A percentile compares a stretch with the other conserved stretches of the same genome.
These are phyloP conservation scores for Physocephala rufipes DNA, from an alignment of 2,888 invertebrate genomes.

Conservation along the genomic window DNA sequence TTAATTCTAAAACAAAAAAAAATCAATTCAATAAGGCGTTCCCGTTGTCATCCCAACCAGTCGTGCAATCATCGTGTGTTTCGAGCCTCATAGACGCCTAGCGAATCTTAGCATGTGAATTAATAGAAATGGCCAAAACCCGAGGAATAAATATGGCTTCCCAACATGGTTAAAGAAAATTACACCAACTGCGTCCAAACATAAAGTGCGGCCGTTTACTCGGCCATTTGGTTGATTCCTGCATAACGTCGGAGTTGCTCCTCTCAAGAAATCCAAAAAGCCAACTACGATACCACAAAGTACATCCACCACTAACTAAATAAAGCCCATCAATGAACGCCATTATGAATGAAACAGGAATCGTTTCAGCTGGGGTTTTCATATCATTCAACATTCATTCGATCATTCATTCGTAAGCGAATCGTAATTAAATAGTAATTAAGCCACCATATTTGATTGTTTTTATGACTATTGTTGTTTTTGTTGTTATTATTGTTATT, in stretches of 20 bases:
- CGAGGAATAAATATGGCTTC: slow-evolving; percentile 20
- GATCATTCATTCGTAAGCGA: slow-evolving; percentile 30
- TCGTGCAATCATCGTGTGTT: neutral
- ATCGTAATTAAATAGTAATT: slow-evolving; percentile 65
- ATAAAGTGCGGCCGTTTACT: neutral
- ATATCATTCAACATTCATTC: slow-evolving; percentile 15
- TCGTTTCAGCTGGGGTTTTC: slow-evolving; percentile 5
- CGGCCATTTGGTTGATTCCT: neutral
- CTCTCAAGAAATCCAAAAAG: neutral
- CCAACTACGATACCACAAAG: neutral
- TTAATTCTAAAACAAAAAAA: too few species aligned
- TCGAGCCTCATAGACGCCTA: neutral
- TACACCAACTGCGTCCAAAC: slow-evolving; percentile 21
- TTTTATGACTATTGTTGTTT: slow-evolving; percentile 39
- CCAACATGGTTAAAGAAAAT: slow-evolving; percentile 10
- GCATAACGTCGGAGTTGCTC: neutral
- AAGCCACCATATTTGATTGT: slow-evolving; percentile 65
- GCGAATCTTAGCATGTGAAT: slow-evolving; percentile 18
- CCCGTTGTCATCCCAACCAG: too few species aligned
- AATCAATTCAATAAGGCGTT: too few species aligned
- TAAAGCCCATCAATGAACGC: slow-evolving; percentile 13
- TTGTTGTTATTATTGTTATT: neutral
- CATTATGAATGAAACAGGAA: slow-evolving; percentile 20
- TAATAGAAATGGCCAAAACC: slow-evolving; percentile 28
- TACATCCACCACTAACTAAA: neutral